A percentile compares a stretch with the other conserved stretches of the same genome.
phyloP scores from a whole-genome alignment of 2,888 invertebrate species.

The Adela reaumurella region DNA sequence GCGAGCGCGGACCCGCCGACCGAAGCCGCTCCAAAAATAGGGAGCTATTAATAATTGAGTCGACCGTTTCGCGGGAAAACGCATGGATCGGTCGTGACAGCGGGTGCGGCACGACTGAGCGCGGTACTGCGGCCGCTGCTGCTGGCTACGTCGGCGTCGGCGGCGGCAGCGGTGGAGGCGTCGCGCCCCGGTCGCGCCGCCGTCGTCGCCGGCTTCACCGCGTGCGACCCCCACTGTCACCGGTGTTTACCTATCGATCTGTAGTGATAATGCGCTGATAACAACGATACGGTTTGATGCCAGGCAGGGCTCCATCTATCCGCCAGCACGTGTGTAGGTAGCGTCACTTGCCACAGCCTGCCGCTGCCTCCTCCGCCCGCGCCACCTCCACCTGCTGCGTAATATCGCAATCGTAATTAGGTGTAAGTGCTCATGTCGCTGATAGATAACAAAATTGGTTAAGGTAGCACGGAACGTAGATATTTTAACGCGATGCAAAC shows the following conservation, averaged over 20 bases:
- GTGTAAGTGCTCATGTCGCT: slow-evolving; percentile 1
- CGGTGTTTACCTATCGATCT: neutral
- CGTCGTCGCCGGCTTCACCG: no score
- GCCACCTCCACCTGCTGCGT: no score
- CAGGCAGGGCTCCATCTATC: no score
- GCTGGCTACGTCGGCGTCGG: no score
- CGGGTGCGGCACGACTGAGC: slow-evolving; percentile 52
- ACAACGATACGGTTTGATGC: neutral
- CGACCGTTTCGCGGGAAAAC: slow-evolving; percentile 58
- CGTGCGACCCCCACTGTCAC: neutral
- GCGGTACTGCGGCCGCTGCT: slow-evolving; percentile 20
- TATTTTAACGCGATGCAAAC: no score
- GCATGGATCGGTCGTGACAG: slow-evolving; percentile 67
- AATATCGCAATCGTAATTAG: neutral
- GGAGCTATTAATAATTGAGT: slow-evolving; percentile 58
- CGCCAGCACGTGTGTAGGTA: no score
- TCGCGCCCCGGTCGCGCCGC: no score
- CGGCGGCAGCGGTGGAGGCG: slow-evolving; percentile 17
- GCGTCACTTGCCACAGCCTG: no score
- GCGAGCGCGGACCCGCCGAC: slow-evolving; percentile 48
- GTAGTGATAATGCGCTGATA: neutral
- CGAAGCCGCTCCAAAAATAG: slow-evolving; percentile 56
- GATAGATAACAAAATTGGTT: no score
- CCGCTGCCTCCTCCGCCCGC: no score
- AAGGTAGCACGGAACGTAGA: no score